Conservation (phyloP, 1,140 invertebrate species). For the Drosophila albomicans region DNA sequence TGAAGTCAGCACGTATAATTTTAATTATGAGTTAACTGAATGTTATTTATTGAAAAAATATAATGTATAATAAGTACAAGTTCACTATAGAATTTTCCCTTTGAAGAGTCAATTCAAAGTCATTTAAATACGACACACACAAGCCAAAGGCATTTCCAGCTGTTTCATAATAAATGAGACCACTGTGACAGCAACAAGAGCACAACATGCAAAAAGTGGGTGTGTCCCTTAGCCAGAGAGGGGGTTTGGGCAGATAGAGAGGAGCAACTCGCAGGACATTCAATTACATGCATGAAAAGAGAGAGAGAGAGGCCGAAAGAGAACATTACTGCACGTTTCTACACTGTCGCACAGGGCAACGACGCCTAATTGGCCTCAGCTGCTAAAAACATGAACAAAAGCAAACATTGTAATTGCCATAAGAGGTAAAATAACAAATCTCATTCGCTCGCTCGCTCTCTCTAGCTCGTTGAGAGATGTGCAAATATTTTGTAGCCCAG, state of each 20-base stretch:
- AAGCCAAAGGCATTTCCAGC: background rate
- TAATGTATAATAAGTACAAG: no score
- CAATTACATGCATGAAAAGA: slow-evolving; percentile 29
- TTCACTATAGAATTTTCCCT: no score
- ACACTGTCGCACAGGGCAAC: slow-evolving; percentile 35
- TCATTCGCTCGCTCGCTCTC: background rate
- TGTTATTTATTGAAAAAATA: no score
- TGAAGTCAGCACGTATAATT: no score
- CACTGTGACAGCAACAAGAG: slow-evolving; percentile 7
- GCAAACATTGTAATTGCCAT: slow-evolving; percentile 27
- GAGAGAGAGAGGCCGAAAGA: background rate
- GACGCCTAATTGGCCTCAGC: slow-evolving; percentile 18
- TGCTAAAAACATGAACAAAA: background rate
- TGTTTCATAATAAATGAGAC: slow-evolving; percentile 29
- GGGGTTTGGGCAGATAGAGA: background rate
- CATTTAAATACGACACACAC: slow-evolving; percentile 38
- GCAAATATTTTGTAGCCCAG: slow-evolving; percentile 48
- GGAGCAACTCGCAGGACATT: slow-evolving; percentile 38
- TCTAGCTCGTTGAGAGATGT: slow-evolving; percentile 23
- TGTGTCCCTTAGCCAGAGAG: slow-evolving; percentile 18
- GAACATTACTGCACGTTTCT: slow-evolving; percentile 15
- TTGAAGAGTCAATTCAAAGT: slow-evolving; percentile 43
- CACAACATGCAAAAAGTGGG: slow-evolving; percentile 35
- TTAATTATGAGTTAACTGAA: no score
- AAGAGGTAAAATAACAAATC: slow-evolving; percentile 17